A percentile compares a stretch with the other conserved stretches of the same genome.
Conservation (phyloP, 2,113 vertebrate species). For the Nansenia antarctica region DNA sequence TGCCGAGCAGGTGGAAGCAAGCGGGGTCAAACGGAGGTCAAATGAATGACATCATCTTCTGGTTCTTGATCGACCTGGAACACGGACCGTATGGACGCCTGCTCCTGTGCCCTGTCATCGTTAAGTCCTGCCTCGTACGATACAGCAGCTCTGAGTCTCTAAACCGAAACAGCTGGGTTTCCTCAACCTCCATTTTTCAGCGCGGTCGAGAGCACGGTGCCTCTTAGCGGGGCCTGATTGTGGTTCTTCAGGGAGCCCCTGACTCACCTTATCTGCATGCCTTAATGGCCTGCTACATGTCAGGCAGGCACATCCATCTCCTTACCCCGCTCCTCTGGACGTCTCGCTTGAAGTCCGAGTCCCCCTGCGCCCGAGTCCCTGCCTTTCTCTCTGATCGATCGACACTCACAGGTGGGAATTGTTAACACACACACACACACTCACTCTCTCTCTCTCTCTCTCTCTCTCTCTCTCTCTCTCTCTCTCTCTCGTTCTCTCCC, state of each 20-base stretch:
- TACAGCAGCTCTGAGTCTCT: conserved; percentile 11
- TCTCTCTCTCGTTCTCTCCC: too few species aligned
- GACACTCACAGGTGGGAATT: conserved; percentile 64
- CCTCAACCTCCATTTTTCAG: conserved; percentile 22
- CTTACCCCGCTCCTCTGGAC: conserved; percentile 55
- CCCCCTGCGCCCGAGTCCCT: conserved; percentile 28
- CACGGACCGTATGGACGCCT: too few species aligned
- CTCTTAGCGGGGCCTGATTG: conserved; percentile 16
- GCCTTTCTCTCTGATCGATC: conserved; percentile 63
- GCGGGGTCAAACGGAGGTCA: too few species aligned
- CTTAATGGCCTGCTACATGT: conserved; percentile 69
- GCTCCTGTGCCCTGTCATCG: conserved; percentile 5
- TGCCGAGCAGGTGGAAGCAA: too few species aligned
- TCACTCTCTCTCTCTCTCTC: not conserved
- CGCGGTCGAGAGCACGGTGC: conserved; percentile 18
- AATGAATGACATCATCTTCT: not conserved
- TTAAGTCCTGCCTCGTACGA: too few species aligned
- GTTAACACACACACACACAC: conserved; percentile 55
- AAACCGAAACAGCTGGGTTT: conserved; percentile 49
- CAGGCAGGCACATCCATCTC: conserved; percentile 67
- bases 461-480: too few species aligned
- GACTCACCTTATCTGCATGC: conserved; percentile 69
- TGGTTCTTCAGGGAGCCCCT: conserved; percentile 24
- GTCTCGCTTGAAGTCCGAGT: conserved; percentile 36
- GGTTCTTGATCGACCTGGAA: too few species aligned